phyloP scores from a whole-genome alignment of 2,888 invertebrate genomes.

The Pyrrhia umbra region DNA sequence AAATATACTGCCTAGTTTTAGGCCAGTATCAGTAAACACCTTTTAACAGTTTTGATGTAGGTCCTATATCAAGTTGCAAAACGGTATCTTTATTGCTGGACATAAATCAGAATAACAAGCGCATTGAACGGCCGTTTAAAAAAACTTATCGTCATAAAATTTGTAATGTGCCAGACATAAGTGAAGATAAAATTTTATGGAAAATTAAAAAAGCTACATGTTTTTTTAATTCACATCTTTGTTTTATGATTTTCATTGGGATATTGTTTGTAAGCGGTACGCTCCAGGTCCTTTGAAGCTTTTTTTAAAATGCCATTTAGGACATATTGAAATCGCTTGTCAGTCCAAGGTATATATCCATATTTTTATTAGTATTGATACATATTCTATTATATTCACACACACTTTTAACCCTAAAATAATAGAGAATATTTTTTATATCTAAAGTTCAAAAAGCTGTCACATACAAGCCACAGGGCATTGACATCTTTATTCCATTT shows the following conservation, averaged over 20 bases:
- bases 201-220: neutral
- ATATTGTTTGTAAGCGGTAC: neutral
- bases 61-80: slow-evolving; percentile 32
- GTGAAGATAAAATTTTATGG: slow-evolving; percentile 23
- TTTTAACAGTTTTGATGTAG: slow-evolving; percentile 40
- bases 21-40: slow-evolving; percentile 22
- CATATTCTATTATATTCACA: no score
- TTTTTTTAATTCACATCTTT: slow-evolving; percentile 10
- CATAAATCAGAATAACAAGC: slow-evolving; percentile 49
- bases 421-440: no score
- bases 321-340: no score
- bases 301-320: no score
- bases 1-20: no score
- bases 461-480: slow-evolving; percentile 10
- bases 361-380: no score
- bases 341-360: no score
- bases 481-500: slow-evolving; percentile 41
- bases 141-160: slow-evolving; percentile 47
- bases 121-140: slow-evolving; percentile 31
- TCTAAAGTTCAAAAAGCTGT: slow-evolving; percentile 1
- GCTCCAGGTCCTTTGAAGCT: no score
- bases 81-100: slow-evolving; percentile 40
- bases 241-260: neutral
- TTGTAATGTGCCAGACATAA: slow-evolving; percentile 29
- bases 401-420: no score